These are phyloP conservation scores for Aegithalos caudatus DNA, from an alignment of 2,113 vertebrate species.

Conservation along the genomic window DNA sequence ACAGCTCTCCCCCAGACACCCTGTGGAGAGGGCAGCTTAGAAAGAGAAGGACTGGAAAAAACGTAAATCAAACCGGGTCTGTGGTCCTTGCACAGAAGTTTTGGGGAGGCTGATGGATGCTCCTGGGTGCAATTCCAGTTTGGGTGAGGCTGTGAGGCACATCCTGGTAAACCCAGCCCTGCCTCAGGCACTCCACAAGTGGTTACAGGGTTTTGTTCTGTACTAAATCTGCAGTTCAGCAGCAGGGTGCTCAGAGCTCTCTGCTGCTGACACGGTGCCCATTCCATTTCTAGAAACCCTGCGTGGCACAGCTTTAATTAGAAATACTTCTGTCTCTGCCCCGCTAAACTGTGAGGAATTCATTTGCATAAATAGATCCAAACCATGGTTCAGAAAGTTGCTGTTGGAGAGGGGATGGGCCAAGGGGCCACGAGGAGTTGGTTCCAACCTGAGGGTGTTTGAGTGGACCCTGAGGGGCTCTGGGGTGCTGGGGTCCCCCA, in stretches of 20 bases:
- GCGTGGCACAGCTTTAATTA: slow-evolving; percentile 21
- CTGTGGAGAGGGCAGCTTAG: slow-evolving; percentile 60
- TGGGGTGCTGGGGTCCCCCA: fast-evolving
- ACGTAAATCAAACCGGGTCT: fast-evolving
- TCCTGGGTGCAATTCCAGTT: not conserved
- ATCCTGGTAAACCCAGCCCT: not conserved
- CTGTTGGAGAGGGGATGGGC: not conserved
- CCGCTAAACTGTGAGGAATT: slow-evolving; percentile 14
- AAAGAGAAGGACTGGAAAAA: not conserved
- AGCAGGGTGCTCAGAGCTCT: not conserved
- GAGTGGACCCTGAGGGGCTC: fast-evolving
- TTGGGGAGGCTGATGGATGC: not conserved
- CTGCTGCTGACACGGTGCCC: not conserved
- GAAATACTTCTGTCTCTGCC: slow-evolving; percentile 21
- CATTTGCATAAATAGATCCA: not conserved
- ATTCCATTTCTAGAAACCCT: slow-evolving; percentile 12
- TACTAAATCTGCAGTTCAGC: not conserved
- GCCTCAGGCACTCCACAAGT: not conserved
- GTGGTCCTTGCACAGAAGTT: not conserved
- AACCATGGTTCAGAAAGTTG: not conserved
- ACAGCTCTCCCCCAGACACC: slow-evolving; percentile 92
- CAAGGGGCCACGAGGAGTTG: not conserved
- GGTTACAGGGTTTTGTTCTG: not conserved
- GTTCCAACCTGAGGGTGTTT: not conserved
- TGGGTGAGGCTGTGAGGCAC: not conserved